phyloP scores from a whole-genome alignment of 2,888 invertebrate species.

The Fragum whitleyi region DNA sequence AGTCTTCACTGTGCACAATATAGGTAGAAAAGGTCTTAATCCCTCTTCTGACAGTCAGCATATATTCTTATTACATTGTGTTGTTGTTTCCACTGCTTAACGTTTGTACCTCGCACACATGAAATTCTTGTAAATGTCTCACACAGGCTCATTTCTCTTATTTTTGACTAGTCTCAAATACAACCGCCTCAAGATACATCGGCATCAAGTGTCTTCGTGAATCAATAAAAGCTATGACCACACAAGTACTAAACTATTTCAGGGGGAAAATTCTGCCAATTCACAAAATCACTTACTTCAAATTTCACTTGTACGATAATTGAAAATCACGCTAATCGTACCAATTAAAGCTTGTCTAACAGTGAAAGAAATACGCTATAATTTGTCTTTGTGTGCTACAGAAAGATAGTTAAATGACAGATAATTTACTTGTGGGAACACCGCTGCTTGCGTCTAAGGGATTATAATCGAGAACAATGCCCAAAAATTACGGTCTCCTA shows the following conservation, averaged over 20 bases:
- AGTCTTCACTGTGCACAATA: too few relatives aligned
- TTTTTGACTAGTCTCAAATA: too few relatives aligned
- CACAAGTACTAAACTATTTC: not conserved
- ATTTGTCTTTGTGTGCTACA: constrained; percentile 26
- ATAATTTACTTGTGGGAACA: constrained; percentile 19
- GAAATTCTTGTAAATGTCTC: too few relatives aligned
- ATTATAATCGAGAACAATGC: constrained; percentile 18
- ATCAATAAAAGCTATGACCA: not conserved
- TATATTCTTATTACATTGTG: too few relatives aligned
- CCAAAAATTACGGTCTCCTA: constrained; percentile 9
- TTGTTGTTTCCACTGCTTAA: too few relatives aligned
- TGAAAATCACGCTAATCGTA: constrained; percentile 22
- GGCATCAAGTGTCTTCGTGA: not conserved
- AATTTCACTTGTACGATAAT: constrained; percentile 22
- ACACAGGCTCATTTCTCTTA: too few relatives aligned
- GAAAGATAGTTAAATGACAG: constrained; percentile 10
- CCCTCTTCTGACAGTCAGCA: too few relatives aligned
- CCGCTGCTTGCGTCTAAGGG: not conserved
- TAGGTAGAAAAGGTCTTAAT: too few relatives aligned
- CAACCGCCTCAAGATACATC: too few relatives aligned
- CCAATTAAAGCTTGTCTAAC: constrained; percentile 26
- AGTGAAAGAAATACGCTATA: constrained; percentile 25
- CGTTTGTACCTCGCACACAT: too few relatives aligned
- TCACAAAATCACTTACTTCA: constrained; percentile 8
- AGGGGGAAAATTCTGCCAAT: not conserved